Evolutionary conservation across 2,797 vertebrate genomes (phyloP).

Genomic region (Typhlichthys subterraneus): DNA sequence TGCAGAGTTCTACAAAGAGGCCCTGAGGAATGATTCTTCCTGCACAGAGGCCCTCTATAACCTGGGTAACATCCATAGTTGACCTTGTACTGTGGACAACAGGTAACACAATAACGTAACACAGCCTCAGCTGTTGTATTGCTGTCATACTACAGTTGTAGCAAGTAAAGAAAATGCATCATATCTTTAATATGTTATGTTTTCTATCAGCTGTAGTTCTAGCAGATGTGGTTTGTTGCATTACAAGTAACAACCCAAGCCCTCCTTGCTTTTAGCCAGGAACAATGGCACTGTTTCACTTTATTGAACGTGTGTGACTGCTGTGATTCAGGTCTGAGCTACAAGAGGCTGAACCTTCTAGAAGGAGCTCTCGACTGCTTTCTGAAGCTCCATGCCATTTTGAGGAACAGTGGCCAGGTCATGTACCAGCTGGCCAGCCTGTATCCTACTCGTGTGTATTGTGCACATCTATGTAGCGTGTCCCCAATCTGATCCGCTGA

Average conservation of each 20-base stretch:
- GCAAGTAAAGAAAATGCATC: no score
- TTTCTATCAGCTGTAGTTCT: no score
- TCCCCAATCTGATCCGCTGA: neutral
- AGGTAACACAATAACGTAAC: no score
- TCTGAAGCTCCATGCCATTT: constrained; percentile 93
- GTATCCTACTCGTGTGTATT: constrained; percentile 82
- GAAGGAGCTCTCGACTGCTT: constrained; percentile 95
- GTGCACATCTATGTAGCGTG: neutral
- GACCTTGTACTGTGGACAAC: no score
- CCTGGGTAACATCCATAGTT: constrained; percentile 75
- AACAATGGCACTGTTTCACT: no score
- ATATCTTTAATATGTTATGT: no score
- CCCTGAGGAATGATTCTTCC: constrained; percentile 93
- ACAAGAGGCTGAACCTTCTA: constrained; percentile 86
- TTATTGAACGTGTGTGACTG: no score
- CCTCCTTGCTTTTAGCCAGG: no score
- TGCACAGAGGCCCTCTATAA: constrained; percentile 97
- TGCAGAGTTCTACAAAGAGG: constrained; percentile 95
- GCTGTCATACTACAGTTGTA: no score
- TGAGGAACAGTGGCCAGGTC: constrained; percentile 90
- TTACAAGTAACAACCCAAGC: no score
- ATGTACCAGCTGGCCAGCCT: constrained; percentile 90
- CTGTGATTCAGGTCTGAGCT: constrained; percentile 82
- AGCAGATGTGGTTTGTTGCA: no score
- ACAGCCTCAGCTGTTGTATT: no score